Evolutionary conservation across 23 tunicate species (phyloP).

Genomic region (Clavelina lepadiformis): DNA sequence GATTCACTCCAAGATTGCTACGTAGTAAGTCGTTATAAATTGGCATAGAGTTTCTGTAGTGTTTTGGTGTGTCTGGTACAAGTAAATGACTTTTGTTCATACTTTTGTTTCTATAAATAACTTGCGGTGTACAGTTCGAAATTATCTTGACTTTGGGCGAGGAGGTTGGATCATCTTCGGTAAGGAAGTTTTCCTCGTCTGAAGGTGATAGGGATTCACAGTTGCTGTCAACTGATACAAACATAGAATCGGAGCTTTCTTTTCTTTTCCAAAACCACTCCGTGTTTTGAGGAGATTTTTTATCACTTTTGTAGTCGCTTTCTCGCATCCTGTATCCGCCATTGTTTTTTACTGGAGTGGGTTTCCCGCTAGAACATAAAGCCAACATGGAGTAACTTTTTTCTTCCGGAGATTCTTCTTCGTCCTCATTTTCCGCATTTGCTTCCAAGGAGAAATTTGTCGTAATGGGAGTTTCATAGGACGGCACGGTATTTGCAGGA

Average conservation of each 20-base stretch:
- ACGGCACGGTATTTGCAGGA: neutral
- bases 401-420: neutral
- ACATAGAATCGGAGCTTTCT: constrained; percentile 47
- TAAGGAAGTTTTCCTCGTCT: neutral
- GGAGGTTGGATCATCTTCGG: too few species aligned
- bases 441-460: neutral
- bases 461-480: constrained; percentile 1
- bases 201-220: constrained; percentile 9
- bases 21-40: neutral
- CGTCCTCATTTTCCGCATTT: neutral
- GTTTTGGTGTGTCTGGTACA: too few species aligned
- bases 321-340: neutral
- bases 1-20: neutral
- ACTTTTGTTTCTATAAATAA: too few species aligned
- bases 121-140: too few species aligned
- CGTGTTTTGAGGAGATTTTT: neutral
- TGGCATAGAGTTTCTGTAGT: constrained; percentile 33
- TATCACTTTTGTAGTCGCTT: neutral
- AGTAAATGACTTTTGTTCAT: too few species aligned
- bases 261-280: constrained; percentile 1
- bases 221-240: constrained; percentile 38
- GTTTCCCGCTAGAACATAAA: constrained; percentile 25
- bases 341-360: too few species aligned
- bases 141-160: too few species aligned
- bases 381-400: constrained; percentile 23